These are phyloP conservation scores for Hippoglossus hippoglossus DNA, from an alignment of 2,797 vertebrate species.

Conservation along the genomic window DNA sequence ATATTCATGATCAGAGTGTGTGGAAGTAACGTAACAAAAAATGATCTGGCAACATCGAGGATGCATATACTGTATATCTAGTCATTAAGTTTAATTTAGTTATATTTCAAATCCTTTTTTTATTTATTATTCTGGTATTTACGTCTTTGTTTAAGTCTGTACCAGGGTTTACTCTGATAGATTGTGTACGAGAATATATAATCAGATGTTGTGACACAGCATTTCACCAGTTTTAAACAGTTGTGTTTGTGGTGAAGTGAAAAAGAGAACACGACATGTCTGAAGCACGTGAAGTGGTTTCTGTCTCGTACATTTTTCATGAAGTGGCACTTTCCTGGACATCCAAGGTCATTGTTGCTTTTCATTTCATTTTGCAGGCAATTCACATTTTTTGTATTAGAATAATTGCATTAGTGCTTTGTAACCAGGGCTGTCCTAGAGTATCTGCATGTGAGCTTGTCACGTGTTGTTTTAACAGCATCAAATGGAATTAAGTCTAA, in stretches of 20 bases:
- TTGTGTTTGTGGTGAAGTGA: too few relatives aligned
- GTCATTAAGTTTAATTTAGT: not conserved
- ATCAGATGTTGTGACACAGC: not conserved
- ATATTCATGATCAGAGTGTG: not conserved
- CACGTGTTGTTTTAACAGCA: not conserved
- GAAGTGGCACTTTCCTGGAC: not conserved
- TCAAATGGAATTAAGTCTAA: not conserved
- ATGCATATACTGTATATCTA: too few relatives aligned
- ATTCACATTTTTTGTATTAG: slow-evolving; percentile 6
- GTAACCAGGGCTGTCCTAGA: not conserved
- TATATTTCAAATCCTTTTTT: not conserved
- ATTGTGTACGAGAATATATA: not conserved
- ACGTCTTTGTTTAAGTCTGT: too few relatives aligned
- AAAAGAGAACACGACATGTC: too few relatives aligned
- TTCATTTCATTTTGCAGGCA: not conserved
- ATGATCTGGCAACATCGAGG: not conserved
- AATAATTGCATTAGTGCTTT: slow-evolving; percentile 13
- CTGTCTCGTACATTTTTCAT: slow-evolving; percentile 1
- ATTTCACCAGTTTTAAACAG: too few relatives aligned
- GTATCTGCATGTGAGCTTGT: not conserved
- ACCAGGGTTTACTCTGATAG: not conserved
- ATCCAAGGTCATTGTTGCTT: slow-evolving; percentile 7
- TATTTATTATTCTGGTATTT: not conserved
- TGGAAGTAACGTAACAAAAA: not conserved
- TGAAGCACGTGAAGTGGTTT: not conserved